Conservation (phyloP, 1,140 invertebrate genomes). For the Trichomalopsis sarcophagae region DNA sequence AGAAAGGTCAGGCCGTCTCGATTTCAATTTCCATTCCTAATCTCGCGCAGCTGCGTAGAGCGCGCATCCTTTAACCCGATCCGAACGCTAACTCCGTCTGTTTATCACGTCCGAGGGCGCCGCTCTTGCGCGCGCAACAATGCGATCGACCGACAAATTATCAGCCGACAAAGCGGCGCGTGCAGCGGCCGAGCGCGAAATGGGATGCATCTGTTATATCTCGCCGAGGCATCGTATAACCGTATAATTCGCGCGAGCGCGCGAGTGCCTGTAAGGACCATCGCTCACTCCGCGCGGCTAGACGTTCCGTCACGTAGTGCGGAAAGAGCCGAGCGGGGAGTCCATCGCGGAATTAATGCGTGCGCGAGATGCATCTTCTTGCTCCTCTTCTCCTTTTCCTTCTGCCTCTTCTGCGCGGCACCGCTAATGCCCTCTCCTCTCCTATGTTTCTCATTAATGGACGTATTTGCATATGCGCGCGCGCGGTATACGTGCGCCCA, state of each 20-base stretch:
- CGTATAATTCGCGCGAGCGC: constrained; percentile 34
- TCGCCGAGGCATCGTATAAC: constrained; percentile 26
- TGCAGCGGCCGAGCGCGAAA: constrained; percentile 17
- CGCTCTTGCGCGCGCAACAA: constrained; percentile 1
- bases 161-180: constrained; percentile 24
- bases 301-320: constrained; percentile 29
- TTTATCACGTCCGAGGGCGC: constrained; percentile 14
- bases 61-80: neutral
- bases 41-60: neutral
- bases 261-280: neutral
- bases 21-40: neutral
- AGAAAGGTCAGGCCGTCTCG: neutral
- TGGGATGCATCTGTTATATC: constrained; percentile 28
- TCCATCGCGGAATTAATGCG: neutral
- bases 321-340: constrained; percentile 1
- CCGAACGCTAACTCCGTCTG: neutral
- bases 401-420: neutral
- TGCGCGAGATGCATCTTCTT: neutral
- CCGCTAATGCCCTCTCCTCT: neutral
- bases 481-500: neutral
- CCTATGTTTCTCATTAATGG: constrained; percentile 25
- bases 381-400: neutral
- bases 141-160: constrained; percentile 33
- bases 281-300: neutral
- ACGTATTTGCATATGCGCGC: constrained; percentile 21